Conservation (phyloP, 2,888 invertebrate species). For the Lepidochitona cinerea region DNA sequence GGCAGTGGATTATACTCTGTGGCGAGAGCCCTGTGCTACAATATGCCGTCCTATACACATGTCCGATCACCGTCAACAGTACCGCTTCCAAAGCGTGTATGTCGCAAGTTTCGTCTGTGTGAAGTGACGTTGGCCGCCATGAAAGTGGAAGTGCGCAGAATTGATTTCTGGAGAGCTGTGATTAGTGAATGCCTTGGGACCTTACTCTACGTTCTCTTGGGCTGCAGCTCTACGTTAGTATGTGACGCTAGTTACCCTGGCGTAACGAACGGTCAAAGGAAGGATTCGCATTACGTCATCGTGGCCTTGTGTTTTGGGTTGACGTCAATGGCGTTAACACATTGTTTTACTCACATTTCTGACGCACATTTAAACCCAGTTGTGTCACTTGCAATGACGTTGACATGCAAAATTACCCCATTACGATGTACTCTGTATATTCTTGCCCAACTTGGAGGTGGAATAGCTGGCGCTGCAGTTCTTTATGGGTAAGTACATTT, state of each 20-base stretch:
- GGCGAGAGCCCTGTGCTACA: background rate
- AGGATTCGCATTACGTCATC: slow-evolving; percentile 14
- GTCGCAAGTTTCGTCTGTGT: slow-evolving; percentile 19
- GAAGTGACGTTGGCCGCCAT: slow-evolving; percentile 67
- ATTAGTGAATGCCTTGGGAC: slow-evolving; percentile 93
- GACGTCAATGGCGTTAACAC: slow-evolving; percentile 86
- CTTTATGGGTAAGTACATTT: slow-evolving; percentile 79
- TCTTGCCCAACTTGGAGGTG: slow-evolving; percentile 92
- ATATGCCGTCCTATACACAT: background rate
- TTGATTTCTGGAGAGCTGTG: slow-evolving; percentile 92
- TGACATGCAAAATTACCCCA: slow-evolving; percentile 86
- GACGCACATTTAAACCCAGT: slow-evolving; percentile 95
- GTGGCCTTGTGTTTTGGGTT: slow-evolving; percentile 88
- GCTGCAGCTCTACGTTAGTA: slow-evolving; percentile 85
- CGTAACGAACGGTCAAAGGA: background rate
- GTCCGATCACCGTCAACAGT: background rate
- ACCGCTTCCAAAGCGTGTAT: background rate
- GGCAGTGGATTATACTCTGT: background rate
- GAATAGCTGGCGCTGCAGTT: slow-evolving; percentile 92
- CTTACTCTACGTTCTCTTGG: slow-evolving; percentile 91
- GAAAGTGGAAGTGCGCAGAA: slow-evolving; percentile 85
- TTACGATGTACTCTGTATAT: slow-evolving; percentile 86
- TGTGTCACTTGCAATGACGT: slow-evolving; percentile 86
- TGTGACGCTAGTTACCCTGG: slow-evolving; percentile 56
- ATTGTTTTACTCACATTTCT: slow-evolving; percentile 91